Conservation (phyloP, 2,113 vertebrate species). For the Oreochromis niloticus region DNA sequence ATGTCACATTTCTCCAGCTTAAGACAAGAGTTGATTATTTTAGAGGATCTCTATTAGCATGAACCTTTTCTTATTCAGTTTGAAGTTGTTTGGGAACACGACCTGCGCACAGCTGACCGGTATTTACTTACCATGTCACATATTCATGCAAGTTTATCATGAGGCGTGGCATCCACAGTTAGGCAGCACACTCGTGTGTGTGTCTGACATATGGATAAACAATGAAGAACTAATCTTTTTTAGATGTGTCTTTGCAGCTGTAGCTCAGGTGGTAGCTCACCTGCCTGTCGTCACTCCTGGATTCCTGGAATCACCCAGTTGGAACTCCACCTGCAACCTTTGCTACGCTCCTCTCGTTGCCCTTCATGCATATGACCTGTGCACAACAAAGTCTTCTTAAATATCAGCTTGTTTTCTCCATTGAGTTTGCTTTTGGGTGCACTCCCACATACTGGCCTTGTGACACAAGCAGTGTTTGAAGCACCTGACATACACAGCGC, state of each 20-base stretch:
- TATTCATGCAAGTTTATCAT: neutral
- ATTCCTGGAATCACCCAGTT: neutral
- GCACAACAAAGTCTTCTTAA: neutral
- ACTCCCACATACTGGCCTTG: rapidly evolving
- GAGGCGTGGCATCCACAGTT: neutral
- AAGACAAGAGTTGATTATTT: rapidly evolving
- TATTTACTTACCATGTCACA: neutral
- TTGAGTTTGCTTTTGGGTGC: neutral
- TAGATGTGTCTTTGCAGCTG: neutral
- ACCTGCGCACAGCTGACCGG: rapidly evolving
- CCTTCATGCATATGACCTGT: rapidly evolving
- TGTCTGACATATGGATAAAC: neutral
- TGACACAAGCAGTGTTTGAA: neutral
- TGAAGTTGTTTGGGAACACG: neutral
- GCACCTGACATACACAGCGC: neutral
- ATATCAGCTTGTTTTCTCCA: neutral
- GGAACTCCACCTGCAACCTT: rapidly evolving
- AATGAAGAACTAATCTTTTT: neutral
- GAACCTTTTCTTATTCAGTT: neutral
- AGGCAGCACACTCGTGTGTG: neutral
- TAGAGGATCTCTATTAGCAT: neutral
- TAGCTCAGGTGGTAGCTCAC: neutral
- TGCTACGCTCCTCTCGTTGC: neutral
- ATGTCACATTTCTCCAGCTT: neutral
- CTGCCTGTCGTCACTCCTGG: rapidly evolving